Evolutionary conservation across 2,888 invertebrate genomes (phyloP).

Genomic region (Cephalotes varians): DNA sequence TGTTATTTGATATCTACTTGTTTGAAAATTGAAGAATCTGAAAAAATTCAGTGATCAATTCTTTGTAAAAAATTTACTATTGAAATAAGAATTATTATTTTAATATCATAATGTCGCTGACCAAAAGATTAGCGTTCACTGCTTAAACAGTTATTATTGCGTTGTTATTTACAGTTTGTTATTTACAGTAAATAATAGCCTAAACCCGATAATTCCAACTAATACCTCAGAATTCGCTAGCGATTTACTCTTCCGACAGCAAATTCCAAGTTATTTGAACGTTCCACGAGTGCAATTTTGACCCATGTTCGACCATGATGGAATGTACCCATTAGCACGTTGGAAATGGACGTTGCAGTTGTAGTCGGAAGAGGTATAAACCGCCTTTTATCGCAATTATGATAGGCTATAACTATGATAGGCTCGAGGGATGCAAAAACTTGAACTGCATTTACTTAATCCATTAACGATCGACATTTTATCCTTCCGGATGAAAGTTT

Average conservation of each 20-base stretch:
- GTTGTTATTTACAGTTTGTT: conserved; percentile 33
- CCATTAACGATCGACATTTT: not conserved
- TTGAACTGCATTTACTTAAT: conserved; percentile 15
- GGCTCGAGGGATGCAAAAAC: conserved; percentile 12
- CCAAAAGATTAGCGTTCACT: conserved; percentile 5
- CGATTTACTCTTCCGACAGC: conserved; percentile 32
- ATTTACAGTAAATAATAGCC: conserved; percentile 33
- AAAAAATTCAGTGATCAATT: not conserved
- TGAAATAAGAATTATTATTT: not conserved
- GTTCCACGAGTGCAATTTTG: conserved; percentile 45
- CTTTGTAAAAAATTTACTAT: not conserved
- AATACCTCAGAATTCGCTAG: conserved; percentile 34
- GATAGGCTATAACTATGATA: conserved; percentile 8
- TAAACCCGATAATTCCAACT: conserved; percentile 16
- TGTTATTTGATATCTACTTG: not conserved
- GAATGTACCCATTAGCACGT: conserved; percentile 49
- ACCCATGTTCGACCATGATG: conserved; percentile 37
- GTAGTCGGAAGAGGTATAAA: conserved; percentile 13
- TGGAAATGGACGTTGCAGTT: conserved; percentile 23
- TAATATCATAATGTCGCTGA: not conserved
- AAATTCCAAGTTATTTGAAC: conserved; percentile 39
- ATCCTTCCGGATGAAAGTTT: not conserved
- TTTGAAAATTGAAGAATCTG: not conserved
- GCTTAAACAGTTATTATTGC: conserved; percentile 9
- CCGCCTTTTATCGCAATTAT: conserved; percentile 19